phyloP scores from a whole-genome alignment of 1,140 invertebrate species.

The Sipha flava region DNA sequence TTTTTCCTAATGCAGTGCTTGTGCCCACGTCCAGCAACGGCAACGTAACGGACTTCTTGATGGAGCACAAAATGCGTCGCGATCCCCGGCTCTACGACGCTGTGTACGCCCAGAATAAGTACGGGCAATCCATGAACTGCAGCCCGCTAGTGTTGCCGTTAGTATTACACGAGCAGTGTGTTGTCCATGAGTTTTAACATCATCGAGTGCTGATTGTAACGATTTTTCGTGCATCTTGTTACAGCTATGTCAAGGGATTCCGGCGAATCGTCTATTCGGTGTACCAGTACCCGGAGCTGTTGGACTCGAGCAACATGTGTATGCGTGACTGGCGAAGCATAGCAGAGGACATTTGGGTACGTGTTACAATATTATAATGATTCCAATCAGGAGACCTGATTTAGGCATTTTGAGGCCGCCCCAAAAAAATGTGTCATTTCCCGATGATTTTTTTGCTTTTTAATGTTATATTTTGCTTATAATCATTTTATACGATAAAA shows the following conservation, averaged over 20 bases:
- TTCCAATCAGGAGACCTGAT: too few species aligned
- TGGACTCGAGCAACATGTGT: slow-evolving; percentile 91
- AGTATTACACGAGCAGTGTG: slow-evolving; percentile 37
- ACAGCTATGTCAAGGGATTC: slow-evolving; percentile 37
- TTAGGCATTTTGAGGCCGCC: too few species aligned
- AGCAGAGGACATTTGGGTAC: slow-evolving; percentile 77
- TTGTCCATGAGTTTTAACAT: too few species aligned
- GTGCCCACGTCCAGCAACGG: slow-evolving; percentile 52
- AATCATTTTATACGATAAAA: too few species aligned
- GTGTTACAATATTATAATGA: background rate
- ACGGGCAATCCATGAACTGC: slow-evolving; percentile 45
- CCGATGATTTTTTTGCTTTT: too few species aligned
- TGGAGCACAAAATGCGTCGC: slow-evolving; percentile 52
- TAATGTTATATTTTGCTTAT: too few species aligned
- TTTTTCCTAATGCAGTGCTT: slow-evolving; percentile 49
- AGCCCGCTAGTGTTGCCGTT: slow-evolving; percentile 59
- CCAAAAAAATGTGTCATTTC: too few species aligned
- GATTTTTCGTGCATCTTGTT: background rate
- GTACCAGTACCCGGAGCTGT: slow-evolving; percentile 74
- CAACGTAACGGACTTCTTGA: slow-evolving; percentile 11
- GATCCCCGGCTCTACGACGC: slow-evolving; percentile 70
- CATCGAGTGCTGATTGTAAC: background rate
- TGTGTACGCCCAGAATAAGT: slow-evolving; percentile 50
- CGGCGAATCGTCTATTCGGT: slow-evolving; percentile 65
- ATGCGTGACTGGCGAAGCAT: slow-evolving; percentile 85